phyloP scores from a whole-genome alignment of 2,113 vertebrate genomes.

The Pionites leucogaster region DNA sequence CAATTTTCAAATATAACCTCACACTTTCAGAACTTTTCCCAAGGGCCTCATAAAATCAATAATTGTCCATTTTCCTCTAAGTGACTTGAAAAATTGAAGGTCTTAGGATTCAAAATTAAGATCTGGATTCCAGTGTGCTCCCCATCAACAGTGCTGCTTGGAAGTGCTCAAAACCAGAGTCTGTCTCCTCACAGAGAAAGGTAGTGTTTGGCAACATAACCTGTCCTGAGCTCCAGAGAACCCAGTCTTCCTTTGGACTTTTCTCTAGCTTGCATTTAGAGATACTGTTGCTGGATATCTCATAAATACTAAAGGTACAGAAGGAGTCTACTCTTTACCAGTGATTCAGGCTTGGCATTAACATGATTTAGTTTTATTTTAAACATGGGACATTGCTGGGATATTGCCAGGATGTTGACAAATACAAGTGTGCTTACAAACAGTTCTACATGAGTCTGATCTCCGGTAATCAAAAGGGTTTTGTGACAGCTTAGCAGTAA shows the following conservation, averaged over 20 bases:
- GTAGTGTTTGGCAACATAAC: background rate
- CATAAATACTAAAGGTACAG: background rate
- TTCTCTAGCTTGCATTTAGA: background rate
- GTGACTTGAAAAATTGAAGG: conserved; percentile 37
- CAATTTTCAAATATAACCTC: conserved; percentile 76
- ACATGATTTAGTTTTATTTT: background rate
- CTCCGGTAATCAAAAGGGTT: background rate
- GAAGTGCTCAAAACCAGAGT: background rate
- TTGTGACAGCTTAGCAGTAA: background rate
- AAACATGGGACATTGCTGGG: background rate
- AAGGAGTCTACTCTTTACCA: background rate
- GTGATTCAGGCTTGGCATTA: background rate
- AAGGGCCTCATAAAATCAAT: conserved; percentile 68
- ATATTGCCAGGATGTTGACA: background rate
- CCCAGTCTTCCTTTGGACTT: background rate
- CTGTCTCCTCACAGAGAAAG: background rate
- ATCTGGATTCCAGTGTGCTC: conserved; percentile 20
- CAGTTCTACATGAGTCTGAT: accelerated
- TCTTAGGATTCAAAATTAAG: conserved; percentile 15
- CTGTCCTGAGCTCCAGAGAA: background rate
- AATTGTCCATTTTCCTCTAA: conserved; percentile 68
- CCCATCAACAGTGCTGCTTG: background rate
- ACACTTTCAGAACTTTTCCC: conserved; percentile 69
- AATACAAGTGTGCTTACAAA: background rate
- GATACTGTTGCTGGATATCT: background rate